A percentile compares a stretch with the other conserved stretches of the same genome.
Conservation (phyloP, 2,797 vertebrate species). For the Setipinna tenuifilis region DNA sequence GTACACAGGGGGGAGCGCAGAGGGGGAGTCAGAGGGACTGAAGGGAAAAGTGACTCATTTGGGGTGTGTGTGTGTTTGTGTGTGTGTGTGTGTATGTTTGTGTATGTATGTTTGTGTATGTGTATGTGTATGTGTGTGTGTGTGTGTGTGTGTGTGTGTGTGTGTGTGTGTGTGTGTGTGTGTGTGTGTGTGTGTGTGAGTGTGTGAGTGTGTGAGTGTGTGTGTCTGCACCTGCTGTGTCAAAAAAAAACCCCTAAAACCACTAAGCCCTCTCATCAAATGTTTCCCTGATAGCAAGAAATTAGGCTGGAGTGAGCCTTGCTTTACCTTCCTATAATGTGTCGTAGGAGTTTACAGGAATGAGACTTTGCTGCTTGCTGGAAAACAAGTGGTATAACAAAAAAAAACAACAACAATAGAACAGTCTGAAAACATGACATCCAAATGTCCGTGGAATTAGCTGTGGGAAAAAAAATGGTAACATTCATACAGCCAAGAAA, state of each 20-base stretch:
- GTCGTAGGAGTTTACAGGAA: background rate
- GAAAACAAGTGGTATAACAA: background rate
- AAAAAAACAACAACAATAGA: background rate
- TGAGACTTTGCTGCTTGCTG: background rate
- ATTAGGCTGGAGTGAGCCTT: background rate
- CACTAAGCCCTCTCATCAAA: background rate
- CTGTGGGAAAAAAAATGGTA: constrained; percentile 2
- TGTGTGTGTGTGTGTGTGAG: background rate
- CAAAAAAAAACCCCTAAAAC: background rate
- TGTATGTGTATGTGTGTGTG: background rate
- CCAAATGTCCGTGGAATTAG: constrained; percentile 8
- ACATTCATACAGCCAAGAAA: background rate
- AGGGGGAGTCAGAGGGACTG: background rate
- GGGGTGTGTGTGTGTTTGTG: background rate
- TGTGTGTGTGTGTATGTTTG: background rate
- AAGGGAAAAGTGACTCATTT: background rate
- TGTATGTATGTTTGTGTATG: background rate
- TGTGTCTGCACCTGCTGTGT: background rate
- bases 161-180: background rate
- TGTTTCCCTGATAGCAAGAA: background rate
- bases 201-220: background rate
- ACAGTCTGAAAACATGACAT: background rate
- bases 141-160: background rate
- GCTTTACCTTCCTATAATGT: background rate
- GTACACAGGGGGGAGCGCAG: constrained; percentile 39